Percentiles rank a stretch among this genome's conserved stretches.
These are phyloP conservation scores for Heliconius nattereri DNA, from an alignment of 1,140 invertebrate genomes.

Conservation along the genomic window DNA sequence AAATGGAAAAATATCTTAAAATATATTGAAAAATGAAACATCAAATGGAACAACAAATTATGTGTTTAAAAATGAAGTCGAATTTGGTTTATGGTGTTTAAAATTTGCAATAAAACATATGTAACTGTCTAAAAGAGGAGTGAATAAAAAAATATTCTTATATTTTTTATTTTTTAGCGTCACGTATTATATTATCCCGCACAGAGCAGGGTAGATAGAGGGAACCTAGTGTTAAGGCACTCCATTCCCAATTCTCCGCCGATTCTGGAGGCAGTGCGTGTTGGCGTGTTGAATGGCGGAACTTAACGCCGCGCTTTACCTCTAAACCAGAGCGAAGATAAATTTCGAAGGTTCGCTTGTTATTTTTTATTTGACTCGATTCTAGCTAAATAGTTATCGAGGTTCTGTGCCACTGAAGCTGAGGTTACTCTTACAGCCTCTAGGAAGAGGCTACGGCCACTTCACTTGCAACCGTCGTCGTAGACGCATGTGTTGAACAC, in stretches of 20 bases:
- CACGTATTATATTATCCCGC: too few species aligned
- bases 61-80: background rate
- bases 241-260: too few species aligned
- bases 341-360: background rate
- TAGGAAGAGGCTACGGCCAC: constrained; percentile 56
- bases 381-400: constrained; percentile 43
- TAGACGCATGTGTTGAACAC: constrained; percentile 50
- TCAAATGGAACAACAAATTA: background rate
- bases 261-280: too few species aligned
- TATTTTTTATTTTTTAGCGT: background rate
- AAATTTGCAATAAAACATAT: background rate
- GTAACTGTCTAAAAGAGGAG: background rate
- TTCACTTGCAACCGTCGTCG: constrained; percentile 49
- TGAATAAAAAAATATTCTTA: background rate
- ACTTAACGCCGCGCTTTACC: too few species aligned
- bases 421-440: constrained; percentile 32
- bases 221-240: too few species aligned
- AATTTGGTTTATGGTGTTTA: background rate
- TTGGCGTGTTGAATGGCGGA: too few species aligned
- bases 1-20: constrained; percentile 39
- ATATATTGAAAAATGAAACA: constrained; percentile 36
- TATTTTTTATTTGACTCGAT: background rate
- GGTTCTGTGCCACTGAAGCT: constrained; percentile 41
- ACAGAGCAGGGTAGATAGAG: too few species aligned
- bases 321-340: too few species aligned